Percentiles rank a stretch among this genome's conserved stretches.
Evolutionary conservation across 2,797 vertebrate species (phyloP).

Genomic region (Cynodonichthys magdalenae): DNA sequence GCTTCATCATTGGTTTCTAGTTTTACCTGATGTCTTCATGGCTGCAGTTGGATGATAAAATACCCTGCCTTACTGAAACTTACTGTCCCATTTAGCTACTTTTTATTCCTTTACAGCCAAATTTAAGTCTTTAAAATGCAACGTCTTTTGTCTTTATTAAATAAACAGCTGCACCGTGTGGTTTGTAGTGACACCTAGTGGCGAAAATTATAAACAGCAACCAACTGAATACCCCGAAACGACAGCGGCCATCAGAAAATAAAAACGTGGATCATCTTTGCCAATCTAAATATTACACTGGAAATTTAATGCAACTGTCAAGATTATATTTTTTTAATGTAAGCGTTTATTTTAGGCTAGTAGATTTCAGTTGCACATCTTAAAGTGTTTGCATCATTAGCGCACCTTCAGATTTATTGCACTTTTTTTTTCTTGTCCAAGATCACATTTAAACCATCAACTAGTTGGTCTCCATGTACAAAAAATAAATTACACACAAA

Average conservation of each 20-base stretch:
- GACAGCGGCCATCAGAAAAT: background rate
- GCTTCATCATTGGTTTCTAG: slow-evolving; percentile 26
- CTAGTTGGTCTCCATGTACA: slow-evolving; percentile 5
- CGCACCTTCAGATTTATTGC: slow-evolving; percentile 51
- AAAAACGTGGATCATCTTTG: background rate
- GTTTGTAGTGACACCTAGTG: slow-evolving; percentile 7
- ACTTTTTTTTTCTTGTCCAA: slow-evolving; percentile 15
- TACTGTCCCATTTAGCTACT: background rate
- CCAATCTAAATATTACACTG: slow-evolving; percentile 10
- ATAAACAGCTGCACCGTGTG: background rate
- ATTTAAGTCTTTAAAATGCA: slow-evolving; percentile 17
- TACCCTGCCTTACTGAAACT: slow-evolving; percentile 63
- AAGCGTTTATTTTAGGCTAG: slow-evolving; percentile 19
- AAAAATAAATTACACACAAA: slow-evolving; percentile 12
- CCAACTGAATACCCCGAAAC: background rate
- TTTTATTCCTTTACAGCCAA: slow-evolving; percentile 18
- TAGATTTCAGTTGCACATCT: slow-evolving; percentile 37
- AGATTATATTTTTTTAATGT: slow-evolving; percentile 7
- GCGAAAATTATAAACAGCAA: background rate
- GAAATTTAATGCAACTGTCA: slow-evolving; percentile 17
- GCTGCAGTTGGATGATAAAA: slow-evolving; percentile 30
- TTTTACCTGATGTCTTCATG: slow-evolving; percentile 9
- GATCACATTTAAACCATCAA: slow-evolving; percentile 21
- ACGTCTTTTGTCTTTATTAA: slow-evolving; percentile 1
- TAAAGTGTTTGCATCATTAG: slow-evolving; percentile 27